Base-by-base conservation (phyloP, 1,140 invertebrate genomes). In the Drosophila dunni region DNA sequence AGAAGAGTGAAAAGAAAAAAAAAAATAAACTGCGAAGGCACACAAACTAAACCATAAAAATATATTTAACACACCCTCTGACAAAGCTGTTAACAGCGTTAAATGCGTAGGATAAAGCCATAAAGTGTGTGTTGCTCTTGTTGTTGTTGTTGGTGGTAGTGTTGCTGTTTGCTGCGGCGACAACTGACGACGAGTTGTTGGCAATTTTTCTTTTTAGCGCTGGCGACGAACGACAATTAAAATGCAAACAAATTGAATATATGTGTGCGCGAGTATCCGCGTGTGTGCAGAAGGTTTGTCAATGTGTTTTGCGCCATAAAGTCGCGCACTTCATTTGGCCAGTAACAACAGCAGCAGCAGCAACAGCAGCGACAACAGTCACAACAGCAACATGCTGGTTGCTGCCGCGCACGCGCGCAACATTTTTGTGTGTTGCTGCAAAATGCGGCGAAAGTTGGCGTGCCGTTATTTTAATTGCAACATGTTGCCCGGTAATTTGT, bases 381-480 rank as follows among this genome's bases (percentile, higher is more conserved):
- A 40, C 45, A 53, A 46, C 42, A 71, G 46, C 58, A 75, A 51
- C 72, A 64, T 29, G 44, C 45, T 24, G 40, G 54, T 70, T 75
- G 79, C 81, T 71, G 80, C 69, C 17, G 81, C 83, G 83, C 83
- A 81, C 80, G 83, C 83, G 78, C 71, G 61, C 79, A 82, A 86
- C 83, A 86, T 86, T 81, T 85, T 81, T 86, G 78, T 69, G 57
- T 62, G 71, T 17, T 29, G 24, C 63, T 51, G 76, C 65, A 61
- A 53, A 81, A 75, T 78, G 78, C 71, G 83, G 83, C 76, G 83
- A 86, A 86, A 86, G 83, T 86, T 86, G 84, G 83, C 83, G 83
- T 83, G 83, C 83, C 83, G 83, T 86, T 86, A 88, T 86, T 86
- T 86, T 86, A 86, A 86, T 86, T 86, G 83, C 83, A 86, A 88